Evolutionary conservation across 37 sponge, comb jelly and placozoan species (phyloP).

Genomic region (Beroe forskalii): DNA sequence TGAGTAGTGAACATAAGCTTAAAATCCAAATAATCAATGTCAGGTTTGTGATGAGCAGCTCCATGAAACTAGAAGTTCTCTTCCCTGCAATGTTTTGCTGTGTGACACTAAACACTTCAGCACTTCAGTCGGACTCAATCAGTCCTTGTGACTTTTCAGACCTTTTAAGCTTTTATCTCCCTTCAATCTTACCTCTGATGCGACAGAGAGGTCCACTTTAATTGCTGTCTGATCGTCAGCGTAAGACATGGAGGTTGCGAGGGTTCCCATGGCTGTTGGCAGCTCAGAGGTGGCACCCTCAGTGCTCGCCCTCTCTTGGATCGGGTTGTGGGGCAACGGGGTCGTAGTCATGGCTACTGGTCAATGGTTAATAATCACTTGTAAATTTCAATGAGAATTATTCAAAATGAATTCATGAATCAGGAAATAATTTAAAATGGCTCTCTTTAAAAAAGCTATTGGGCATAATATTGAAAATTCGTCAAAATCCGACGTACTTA

Average conservation of each 20-base stretch:
- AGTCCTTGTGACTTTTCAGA: no score
- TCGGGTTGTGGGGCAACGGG: slow-evolving; percentile 12
- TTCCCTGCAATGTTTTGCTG: neutral
- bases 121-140: no score
- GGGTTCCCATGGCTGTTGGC: slow-evolving; percentile 13
- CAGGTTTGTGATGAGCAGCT: neutral
- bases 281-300: neutral
- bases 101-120: no score
- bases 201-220: slow-evolving; percentile 59
- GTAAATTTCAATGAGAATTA: neutral
- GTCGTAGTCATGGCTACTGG: slow-evolving; percentile 52
- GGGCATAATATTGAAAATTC: no score
- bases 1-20: neutral
- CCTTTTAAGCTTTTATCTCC: no score
- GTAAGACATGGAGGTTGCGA: neutral
- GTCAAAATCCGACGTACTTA: no score
- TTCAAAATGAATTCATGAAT: no score
- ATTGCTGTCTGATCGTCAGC: slow-evolving; percentile 4
- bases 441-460: no score
- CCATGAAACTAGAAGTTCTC: no score
- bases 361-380: neutral
- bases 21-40: neutral
- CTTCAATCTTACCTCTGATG: slow-evolving; percentile 56
- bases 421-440: no score
- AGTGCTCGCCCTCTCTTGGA: slow-evolving; percentile 7